Percentiles rank a stretch among this genome's conserved stretches.
These are phyloP conservation scores for Craterocephalus amniculus DNA, from an alignment of 2,797 vertebrate genomes.

Conservation along the genomic window DNA sequence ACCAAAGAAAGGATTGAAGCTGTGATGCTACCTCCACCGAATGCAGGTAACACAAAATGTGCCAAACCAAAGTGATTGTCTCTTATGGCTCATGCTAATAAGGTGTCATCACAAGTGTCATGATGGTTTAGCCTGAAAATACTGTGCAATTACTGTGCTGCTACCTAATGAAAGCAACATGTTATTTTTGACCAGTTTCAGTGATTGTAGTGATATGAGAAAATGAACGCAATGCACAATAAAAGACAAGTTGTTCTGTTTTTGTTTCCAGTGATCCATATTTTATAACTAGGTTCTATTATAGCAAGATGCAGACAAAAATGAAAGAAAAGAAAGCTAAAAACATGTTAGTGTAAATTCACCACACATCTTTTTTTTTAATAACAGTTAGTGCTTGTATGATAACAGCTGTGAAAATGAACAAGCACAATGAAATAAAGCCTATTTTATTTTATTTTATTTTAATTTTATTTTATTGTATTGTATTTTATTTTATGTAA, in stretches of 20 bases:
- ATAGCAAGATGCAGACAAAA: background rate
- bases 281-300: background rate
- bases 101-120: background rate
- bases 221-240: background rate
- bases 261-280: background rate
- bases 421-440: too few species aligned
- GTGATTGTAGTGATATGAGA: background rate
- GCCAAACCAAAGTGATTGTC: background rate
- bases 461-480: background rate
- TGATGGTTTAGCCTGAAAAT: conserved; percentile 4
- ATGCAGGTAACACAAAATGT: conserved; percentile 82
- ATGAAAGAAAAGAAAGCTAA: background rate
- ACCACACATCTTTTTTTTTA: background rate
- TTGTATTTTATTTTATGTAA: background rate
- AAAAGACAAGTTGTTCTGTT: background rate
- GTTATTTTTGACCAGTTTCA: background rate
- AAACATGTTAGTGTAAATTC: background rate
- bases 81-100: background rate
- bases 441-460: background rate
- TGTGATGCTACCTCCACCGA: conserved; percentile 75
- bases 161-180: background rate
- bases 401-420: too few species aligned
- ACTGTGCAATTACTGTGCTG: background rate
- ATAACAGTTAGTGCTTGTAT: too few species aligned
- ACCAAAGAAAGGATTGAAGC: conserved; percentile 87